These are phyloP conservation scores for Heterohyrax brucei DNA, from an alignment of 2,797 vertebrate genomes.

Conservation along the genomic window DNA sequence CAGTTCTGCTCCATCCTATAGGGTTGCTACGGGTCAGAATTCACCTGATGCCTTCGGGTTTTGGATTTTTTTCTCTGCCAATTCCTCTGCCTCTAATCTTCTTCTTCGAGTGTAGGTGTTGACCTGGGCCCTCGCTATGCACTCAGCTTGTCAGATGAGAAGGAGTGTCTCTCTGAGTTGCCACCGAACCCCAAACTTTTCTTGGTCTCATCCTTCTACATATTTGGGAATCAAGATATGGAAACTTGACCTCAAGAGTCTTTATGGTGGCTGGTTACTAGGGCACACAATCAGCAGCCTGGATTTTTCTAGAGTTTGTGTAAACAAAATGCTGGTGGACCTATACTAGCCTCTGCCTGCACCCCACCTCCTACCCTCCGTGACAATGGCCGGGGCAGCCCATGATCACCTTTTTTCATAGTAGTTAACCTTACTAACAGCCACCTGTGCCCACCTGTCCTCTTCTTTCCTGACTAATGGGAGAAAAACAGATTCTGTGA, in stretches of 20 bases:
- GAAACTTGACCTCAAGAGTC: rapidly evolving
- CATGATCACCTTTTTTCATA: no score
- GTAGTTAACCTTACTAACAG: no score
- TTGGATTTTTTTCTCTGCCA: no score
- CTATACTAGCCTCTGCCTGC: no score
- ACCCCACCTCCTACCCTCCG: no score
- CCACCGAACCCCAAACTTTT: rapidly evolving
- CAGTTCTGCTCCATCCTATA: no score
- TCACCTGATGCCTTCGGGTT: no score
- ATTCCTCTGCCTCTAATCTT: not conserved
- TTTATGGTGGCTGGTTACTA: not conserved
- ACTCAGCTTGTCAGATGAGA: not conserved
- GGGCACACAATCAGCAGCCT: rapidly evolving
- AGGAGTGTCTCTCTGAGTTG: no score
- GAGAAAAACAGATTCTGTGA: not conserved
- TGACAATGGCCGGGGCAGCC: not conserved
- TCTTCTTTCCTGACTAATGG: not conserved
- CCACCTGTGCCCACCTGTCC: rapidly evolving
- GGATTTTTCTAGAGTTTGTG: not conserved
- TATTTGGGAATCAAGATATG: rapidly evolving
- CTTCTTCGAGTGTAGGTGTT: no score
- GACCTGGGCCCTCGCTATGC: not conserved
- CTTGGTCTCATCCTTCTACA: not conserved
- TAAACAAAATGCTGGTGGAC: not conserved
- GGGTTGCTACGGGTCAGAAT: no score